phyloP scores from a whole-genome alignment of 2,888 invertebrate genomes.

The Holacanthella duospinosa region DNA sequence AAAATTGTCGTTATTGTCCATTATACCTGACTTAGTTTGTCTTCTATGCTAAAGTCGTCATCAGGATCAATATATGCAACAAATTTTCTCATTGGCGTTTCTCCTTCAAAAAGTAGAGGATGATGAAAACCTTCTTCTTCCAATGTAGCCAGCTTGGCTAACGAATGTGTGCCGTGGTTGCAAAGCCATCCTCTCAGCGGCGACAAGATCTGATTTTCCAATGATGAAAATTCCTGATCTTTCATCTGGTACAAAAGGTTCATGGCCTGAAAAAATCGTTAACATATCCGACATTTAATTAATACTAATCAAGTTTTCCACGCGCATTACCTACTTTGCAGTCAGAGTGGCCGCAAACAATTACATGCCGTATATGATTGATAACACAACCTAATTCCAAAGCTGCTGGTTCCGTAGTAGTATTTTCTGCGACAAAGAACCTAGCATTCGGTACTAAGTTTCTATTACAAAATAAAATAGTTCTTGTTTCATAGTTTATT shows the following conservation, averaged over 20 bases:
- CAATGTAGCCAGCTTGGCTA: slow-evolving; percentile 70
- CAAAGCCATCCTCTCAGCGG: slow-evolving; percentile 79
- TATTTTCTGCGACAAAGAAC: slow-evolving; percentile 72
- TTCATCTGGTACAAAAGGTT: slow-evolving; percentile 75
- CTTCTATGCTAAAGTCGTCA: slow-evolving; percentile 72
- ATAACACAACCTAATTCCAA: slow-evolving; percentile 86
- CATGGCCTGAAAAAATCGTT: slow-evolving; percentile 57
- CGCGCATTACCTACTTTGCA: slow-evolving; percentile 57
- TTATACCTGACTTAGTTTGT: slow-evolving; percentile 81
- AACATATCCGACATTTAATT: neutral
- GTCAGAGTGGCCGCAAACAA: slow-evolving; percentile 95
- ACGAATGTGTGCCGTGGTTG: slow-evolving; percentile 68
- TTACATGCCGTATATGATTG: slow-evolving; percentile 80
- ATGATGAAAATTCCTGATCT: slow-evolving; percentile 62
- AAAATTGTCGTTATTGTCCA: no score
- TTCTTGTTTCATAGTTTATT: no score
- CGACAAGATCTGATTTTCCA: slow-evolving; percentile 68
- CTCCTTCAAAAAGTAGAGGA: slow-evolving; percentile 73
- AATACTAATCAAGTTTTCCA: neutral
- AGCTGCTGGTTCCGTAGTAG: slow-evolving; percentile 90
- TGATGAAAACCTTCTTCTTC: slow-evolving; percentile 53
- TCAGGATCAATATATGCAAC: slow-evolving; percentile 91
- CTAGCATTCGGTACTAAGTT: slow-evolving; percentile 88
- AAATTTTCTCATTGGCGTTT: slow-evolving; percentile 76
- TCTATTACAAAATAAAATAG: neutral